Evolutionary conservation across 2,113 vertebrate species (phyloP), one percentile per base, ranked within the genome.

Genomic region (Clarias gariepinus): DNA sequence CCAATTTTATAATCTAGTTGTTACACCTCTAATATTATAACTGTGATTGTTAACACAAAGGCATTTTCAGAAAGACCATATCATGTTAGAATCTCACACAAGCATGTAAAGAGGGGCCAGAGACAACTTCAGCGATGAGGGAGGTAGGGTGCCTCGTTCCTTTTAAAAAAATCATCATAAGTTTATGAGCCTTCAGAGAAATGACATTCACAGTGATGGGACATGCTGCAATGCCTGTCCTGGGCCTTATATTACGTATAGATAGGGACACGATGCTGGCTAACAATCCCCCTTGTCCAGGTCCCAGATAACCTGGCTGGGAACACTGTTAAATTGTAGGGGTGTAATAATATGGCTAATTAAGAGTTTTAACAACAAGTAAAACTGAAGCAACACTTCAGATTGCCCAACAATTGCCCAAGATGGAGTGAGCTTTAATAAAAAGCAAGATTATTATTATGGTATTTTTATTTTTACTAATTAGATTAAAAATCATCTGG

Each of bases 51-150:
- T 55, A 55, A 77, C 74, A 28, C 52, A 28, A n/a, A 28, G 52
- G 36, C 52, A 77, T 55, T 55, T 55, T 18, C 74, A 55, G 3
- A 58, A 9, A 0, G n/a, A 33, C 11, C n/a, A 79, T 79, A 79
- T 58, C 6, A 30, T 53, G 57, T 21, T 79, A n/a, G 53, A 79
- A 79, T 58, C 77, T 79, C 33, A n/a, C 77, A 79, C 6, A 79
- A 0, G 28, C n/a, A 16, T 7, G 53, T 79, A 79, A 79, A 55
- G 15, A n/a, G n/a, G 53, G 18, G 47, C 16, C 77, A 30, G 10
- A 79, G 33, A n/a, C 23, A n/a, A 57, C 6, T 77, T 55, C 74
- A 57, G 15, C 76, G 57, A 30, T 16, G 16, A 52, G 53, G 28
- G 16, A 58, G 8, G 30, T 19, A n/a, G 33, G 33, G 33, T 36